phyloP scores from a whole-genome alignment of 2,113 vertebrate genomes.

The Panthera leo region DNA sequence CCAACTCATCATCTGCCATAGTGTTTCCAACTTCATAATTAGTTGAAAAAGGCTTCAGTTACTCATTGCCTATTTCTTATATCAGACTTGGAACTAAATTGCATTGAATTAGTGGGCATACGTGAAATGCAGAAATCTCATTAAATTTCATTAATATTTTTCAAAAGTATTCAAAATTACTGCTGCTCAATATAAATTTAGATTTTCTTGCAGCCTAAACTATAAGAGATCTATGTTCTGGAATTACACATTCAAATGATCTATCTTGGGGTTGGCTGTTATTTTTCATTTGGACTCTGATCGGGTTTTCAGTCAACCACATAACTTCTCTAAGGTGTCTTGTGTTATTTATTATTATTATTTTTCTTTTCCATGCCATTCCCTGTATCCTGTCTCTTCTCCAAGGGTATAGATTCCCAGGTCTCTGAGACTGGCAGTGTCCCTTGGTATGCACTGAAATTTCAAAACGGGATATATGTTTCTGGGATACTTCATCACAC shows the following conservation, averaged over 20 bases:
- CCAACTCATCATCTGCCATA: not conserved
- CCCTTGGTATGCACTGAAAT: accelerated
- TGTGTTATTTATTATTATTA: not conserved
- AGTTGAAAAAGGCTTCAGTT: not conserved
- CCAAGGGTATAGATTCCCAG: not conserved
- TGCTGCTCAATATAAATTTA: not conserved
- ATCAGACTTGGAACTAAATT: not conserved
- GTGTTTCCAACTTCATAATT: not conserved
- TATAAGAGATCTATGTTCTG: not conserved
- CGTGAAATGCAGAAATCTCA: not conserved
- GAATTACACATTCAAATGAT: not conserved
- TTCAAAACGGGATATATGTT: not conserved
- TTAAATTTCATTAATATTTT: not conserved
- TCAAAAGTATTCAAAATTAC: not conserved
- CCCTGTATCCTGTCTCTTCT: not conserved
- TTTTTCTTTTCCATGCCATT: not conserved
- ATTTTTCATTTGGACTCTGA: not conserved
- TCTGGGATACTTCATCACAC: not conserved
- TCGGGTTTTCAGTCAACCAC: not conserved
- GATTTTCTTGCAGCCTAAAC: not conserved
- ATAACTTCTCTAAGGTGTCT: not conserved
- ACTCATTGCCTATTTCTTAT: not conserved
- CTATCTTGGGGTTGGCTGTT: not conserved
- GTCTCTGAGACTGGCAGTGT: not conserved
- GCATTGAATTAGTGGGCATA: not conserved